phyloP scores from a whole-genome alignment of 2,797 vertebrate genomes.

The Cuniculus paca region DNA sequence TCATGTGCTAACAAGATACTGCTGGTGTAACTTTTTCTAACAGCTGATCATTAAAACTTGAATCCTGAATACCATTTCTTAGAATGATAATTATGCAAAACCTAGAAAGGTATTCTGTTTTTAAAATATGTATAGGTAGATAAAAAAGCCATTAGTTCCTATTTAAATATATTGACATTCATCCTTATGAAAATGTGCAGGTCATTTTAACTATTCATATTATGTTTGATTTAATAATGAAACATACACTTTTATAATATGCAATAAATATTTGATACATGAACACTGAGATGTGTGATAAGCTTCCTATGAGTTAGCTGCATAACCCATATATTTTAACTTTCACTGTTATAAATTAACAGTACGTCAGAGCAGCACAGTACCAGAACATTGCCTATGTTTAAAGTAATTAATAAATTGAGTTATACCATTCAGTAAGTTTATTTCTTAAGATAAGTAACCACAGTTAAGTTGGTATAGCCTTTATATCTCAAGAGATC shows the following conservation, averaged over 20 bases:
- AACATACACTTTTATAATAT: constrained; percentile 80
- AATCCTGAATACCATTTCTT: constrained; percentile 57
- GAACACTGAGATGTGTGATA: constrained; percentile 70
- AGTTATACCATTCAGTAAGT: neutral
- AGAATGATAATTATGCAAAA: constrained; percentile 70
- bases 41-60: constrained; percentile 79
- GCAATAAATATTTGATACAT: constrained; percentile 78
- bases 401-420: constrained; percentile 11
- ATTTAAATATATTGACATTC: constrained; percentile 77
- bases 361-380: constrained; percentile 1
- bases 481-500: neutral
- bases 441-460: constrained; percentile 45
- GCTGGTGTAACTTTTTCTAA: constrained; percentile 76
- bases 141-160: constrained; percentile 85
- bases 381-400: neutral
- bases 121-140: constrained; percentile 75
- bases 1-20: constrained; percentile 35
- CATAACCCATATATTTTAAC: constrained; percentile 70
- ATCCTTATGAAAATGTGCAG: constrained; percentile 84
- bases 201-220: constrained; percentile 83
- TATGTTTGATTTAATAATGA: constrained; percentile 82
- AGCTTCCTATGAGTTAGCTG: constrained; percentile 67
- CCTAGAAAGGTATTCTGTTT: constrained; percentile 81
- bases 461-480: neutral
- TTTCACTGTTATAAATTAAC: constrained; percentile 49